Base-by-base conservation (phyloP, 2,797 vertebrate genomes). In the Neosilurus mollespiculum region DNA sequence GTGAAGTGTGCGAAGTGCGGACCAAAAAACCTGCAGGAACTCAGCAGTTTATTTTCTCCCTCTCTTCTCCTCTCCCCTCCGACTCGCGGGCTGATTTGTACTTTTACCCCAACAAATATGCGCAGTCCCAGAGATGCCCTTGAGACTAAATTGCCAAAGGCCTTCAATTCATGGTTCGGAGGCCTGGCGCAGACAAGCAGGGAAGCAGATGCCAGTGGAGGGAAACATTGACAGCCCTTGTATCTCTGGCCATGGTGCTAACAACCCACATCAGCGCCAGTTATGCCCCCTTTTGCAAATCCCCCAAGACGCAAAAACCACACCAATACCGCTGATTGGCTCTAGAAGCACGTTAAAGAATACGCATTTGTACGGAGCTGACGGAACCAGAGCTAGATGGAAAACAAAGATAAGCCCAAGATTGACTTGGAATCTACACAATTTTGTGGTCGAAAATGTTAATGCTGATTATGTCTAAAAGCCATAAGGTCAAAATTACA, bases 141-240 rank as follows among this genome's bases (percentile, higher is more conserved):
- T 37, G 64, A 83, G 87, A 82, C 80, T 65, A 59, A 65, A 20
- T 58, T 81, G 66, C 85, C 84, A 86, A 78, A 85, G 62, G 70
- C 79, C 37, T 51, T 78, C 67, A 51, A 85, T 88, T 88, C 82
- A 88, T 87, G 81, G 59, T 89, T 88, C 84, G 83, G 84, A 89
- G 86, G 86, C 81, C 22, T 43, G 66, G 65, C 61, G 43, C 81
- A 78, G 66, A 85, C 70, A 37, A 81, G 78, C 43, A 83, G 80
- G 85, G 85, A 66, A 85, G 80, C 58, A 80, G 80, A 83, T 85
- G 88, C 54, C 84, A 87, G 85, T 22, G 73, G 85, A 77, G 87
- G 81, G 84, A 58, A 81, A 80, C 88, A 86, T 83, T 88, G 87
- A 84, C 81, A 86, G 80, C 65, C 66, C 79, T 67, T 88, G 61